Conservation (phyloP, 2,113 vertebrate species). For the Anthoscopus minutus region DNA sequence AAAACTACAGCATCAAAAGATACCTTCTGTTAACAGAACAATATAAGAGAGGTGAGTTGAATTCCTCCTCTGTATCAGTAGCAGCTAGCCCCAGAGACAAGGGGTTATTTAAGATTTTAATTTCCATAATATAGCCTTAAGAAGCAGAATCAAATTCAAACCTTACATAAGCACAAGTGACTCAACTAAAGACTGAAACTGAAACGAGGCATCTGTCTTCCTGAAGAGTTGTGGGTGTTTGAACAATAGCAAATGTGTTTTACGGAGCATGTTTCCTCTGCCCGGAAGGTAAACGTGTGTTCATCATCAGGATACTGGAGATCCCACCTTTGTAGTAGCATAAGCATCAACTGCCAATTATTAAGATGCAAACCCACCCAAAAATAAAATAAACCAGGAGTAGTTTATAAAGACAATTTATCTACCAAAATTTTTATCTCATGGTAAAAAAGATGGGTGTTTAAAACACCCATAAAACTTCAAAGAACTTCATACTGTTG, state of each 20-base stretch:
- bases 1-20: not conserved
- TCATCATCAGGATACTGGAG: not conserved
- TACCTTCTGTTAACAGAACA: not conserved
- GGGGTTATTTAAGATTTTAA: conserved; percentile 32
- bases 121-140: conserved; percentile 32
- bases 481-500: not conserved
- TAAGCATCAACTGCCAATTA: not conserved
- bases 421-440: not conserved
- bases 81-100: not conserved
- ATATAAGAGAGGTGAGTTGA: not conserved
- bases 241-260: not conserved
- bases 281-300: conserved; percentile 5
- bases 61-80: not conserved
- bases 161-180: conserved; percentile 39
- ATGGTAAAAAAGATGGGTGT: not conserved
- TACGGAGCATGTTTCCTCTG: not conserved
- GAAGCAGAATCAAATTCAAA: conserved; percentile 20
- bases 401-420: not conserved
- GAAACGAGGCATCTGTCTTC: conserved; percentile 36
- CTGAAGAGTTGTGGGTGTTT: conserved; percentile 19
- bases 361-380: not conserved
- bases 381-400: not conserved
- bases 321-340: not conserved
- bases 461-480: not conserved
- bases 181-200: conserved; percentile 45